Evolutionary conservation across 2,797 vertebrate species (phyloP), one percentile per base, ranked within the genome.

Genomic region (Chaetophractus vellerosus): DNA sequence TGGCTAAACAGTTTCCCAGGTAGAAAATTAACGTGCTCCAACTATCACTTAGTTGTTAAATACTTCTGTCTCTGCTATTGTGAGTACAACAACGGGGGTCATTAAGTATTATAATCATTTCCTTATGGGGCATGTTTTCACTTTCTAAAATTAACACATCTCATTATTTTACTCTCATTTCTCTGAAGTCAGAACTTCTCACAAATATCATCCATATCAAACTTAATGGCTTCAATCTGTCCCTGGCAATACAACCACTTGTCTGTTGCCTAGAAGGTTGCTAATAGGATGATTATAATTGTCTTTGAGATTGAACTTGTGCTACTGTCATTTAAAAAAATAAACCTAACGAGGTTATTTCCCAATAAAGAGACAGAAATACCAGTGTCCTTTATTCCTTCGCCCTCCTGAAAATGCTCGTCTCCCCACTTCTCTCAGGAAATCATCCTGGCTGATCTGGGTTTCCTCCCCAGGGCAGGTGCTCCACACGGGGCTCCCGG

Each of bases 1-100:
- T 98, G 95, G 94, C 98, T 97, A 93, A 91, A 98, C 98, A 98
- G 61, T 98, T 97, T 88, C 97, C 98, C 97, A 98, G 97, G 97
- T 59, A 96, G 96, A 97, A 98, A 97, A 96, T 24, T 2, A 96
- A n/a, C 88, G 97, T 36, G 38, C 75, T 83, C 36, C 75, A 59
- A 90, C 90, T 14, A 86, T 64, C 8, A 7, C 36, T 66, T 12
- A 57, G 83, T 9, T 66, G 31, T 66, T 89, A 21, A 61, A 0
- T 8, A 9, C 19, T 14, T 31, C 45, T 41, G 9, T 19, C 78
- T 59, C 48, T 55, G 45, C 55, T 75, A 15, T 66, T 88, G 28
- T 57, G 36, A 78, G 74, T 33, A 72, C 8, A 64, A 55, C 19
- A 59, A 59, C 63, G 31, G 38, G 63, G 80, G 38, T 92, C 55